Percentiles rank a stretch among this genome's conserved stretches.
Conservation (phyloP, 1,140 invertebrate species). For the Andricus grossulariae region DNA sequence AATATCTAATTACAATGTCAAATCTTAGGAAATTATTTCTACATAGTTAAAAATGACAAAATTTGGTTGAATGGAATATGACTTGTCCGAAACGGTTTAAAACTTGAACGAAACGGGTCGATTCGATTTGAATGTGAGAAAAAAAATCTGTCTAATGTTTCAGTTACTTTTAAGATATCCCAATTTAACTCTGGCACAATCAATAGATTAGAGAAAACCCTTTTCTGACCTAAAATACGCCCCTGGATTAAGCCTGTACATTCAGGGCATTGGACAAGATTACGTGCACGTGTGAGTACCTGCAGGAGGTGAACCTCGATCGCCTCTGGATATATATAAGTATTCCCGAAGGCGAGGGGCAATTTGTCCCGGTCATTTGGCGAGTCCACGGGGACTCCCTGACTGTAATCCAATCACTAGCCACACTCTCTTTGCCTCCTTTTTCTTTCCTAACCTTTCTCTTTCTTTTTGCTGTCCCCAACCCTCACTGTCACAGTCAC, state of each 20-base stretch:
- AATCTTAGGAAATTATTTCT: no score
- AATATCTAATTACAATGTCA: no score
- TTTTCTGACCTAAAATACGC: not conserved
- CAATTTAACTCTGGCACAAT: not conserved
- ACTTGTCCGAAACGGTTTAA: no score
- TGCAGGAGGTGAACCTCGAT: constrained; percentile 66
- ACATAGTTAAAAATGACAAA: no score
- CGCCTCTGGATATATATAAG: constrained; percentile 72
- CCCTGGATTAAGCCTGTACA: not conserved
- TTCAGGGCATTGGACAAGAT: constrained; percentile 37
- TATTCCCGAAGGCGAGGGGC: constrained; percentile 76
- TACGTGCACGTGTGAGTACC: constrained; percentile 44
- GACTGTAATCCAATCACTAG: constrained; percentile 77
- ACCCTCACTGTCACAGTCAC: constrained; percentile 1
- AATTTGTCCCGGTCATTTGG: constrained; percentile 78
- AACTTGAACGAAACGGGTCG: no score
- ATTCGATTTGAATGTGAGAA: no score
- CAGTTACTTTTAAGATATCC: no score
- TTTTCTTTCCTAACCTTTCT: constrained; percentile 36
- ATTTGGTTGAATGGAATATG: no score
- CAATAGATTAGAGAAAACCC: not conserved
- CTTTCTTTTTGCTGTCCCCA: constrained; percentile 32
- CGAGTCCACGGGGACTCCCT: constrained; percentile 74
- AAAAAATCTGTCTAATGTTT: no score
- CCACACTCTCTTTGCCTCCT: constrained; percentile 63